These are phyloP conservation scores for Tapera naevia DNA, from an alignment of 2,797 vertebrate species.

Conservation along the genomic window DNA sequence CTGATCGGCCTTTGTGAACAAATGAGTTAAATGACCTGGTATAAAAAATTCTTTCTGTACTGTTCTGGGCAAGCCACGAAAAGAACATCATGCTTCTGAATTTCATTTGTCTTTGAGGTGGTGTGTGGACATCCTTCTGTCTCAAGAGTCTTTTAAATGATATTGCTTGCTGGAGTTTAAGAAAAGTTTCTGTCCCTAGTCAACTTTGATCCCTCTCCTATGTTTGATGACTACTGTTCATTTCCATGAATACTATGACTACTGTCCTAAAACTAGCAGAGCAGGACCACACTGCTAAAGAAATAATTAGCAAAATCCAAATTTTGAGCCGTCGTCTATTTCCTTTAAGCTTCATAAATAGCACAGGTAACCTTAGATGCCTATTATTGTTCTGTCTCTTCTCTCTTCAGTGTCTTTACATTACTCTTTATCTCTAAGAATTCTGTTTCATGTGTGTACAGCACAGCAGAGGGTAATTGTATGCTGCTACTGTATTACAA, in stretches of 20 bases:
- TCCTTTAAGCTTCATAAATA: conserved; percentile 8
- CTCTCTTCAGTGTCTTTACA: conserved; percentile 27
- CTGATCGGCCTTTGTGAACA: background rate
- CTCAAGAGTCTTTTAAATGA: conserved; percentile 43
- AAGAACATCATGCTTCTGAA: conserved; percentile 59
- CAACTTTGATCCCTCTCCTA: background rate
- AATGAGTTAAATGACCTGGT: conserved; percentile 27
- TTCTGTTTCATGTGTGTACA: conserved; percentile 46
- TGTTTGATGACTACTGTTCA: background rate
- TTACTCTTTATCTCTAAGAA: conserved; percentile 49
- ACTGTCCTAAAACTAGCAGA: background rate
- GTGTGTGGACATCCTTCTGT: conserved; percentile 60
- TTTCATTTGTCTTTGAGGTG: conserved; percentile 68
- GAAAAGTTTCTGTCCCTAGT: background rate
- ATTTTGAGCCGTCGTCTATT: background rate
- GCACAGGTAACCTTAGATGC: conserved; percentile 16
- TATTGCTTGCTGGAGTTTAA: conserved; percentile 16
- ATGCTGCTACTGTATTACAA: background rate
- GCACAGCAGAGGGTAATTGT: conserved; percentile 13
- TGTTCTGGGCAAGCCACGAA: conserved; percentile 32
- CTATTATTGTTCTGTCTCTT: background rate
- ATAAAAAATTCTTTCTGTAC: conserved; percentile 6
- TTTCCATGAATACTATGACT: background rate
- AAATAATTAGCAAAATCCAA: conserved; percentile 5
- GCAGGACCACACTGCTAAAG: background rate